Evolutionary conservation across 2,888 invertebrate species (phyloP).

Genomic region (Strigamia transsilvanica): DNA sequence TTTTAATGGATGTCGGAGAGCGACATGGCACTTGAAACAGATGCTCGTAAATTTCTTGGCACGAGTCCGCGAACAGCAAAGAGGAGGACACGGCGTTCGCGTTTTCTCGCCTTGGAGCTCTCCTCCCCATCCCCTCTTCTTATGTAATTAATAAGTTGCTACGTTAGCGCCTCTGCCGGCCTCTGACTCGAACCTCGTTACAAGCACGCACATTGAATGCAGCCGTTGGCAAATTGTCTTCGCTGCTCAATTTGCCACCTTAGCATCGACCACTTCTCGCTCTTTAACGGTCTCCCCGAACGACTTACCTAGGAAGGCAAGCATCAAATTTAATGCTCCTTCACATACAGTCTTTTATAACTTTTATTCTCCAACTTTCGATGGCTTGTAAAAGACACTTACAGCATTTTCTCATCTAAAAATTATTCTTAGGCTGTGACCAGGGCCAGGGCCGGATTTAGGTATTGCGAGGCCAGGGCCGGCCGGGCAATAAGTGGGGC

Average conservation of each 20-base stretch:
- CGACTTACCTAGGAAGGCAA: no score
- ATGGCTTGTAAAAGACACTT: not conserved
- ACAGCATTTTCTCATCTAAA: no score
- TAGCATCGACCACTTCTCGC: not conserved
- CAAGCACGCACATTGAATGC: constrained; percentile 30
- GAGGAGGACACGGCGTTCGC: constrained; percentile 37
- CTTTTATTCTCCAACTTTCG: not conserved
- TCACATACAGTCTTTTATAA: not conserved
- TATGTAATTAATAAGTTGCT: constrained; percentile 53
- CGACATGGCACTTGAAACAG: constrained; percentile 49
- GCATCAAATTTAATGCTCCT: not conserved
- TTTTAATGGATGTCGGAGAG: constrained; percentile 46
- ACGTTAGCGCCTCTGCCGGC: constrained; percentile 51
- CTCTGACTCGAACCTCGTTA: constrained; percentile 49
- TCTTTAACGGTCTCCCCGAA: no score
- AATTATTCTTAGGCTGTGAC: no score
- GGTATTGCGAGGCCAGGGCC: no score
- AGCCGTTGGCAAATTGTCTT: constrained; percentile 34
- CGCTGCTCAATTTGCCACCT: constrained; percentile 11
- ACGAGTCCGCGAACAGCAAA: constrained; percentile 21
- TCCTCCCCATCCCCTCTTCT: constrained; percentile 23
- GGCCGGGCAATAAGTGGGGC: no score
- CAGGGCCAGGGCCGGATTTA: no score
- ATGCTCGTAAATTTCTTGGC: constrained; percentile 51
- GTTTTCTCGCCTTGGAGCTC: constrained; percentile 26